These are phyloP conservation scores for Deroplatys truncata DNA, from an alignment of 2,888 invertebrate species.

Conservation along the genomic window DNA sequence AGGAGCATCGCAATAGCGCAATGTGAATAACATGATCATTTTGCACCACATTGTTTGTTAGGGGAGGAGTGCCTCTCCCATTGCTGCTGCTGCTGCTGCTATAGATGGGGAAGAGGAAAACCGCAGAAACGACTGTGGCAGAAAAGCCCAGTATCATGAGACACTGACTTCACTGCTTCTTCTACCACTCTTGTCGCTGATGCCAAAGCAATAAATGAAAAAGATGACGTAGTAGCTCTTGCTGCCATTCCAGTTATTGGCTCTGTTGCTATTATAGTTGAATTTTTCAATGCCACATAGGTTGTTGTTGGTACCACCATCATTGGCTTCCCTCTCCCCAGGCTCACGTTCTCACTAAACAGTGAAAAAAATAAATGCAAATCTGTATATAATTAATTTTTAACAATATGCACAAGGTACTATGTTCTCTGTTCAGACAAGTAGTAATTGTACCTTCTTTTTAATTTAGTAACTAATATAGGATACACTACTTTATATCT, in stretches of 20 bases:
- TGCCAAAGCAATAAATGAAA: neutral
- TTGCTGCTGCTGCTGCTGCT: neutral
- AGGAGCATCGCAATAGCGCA: neutral
- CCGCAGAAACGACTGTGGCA: neutral
- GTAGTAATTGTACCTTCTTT: too few relatives aligned
- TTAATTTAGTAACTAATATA: too few relatives aligned
- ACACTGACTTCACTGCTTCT: neutral
- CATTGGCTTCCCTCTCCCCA: slow-evolving; percentile 16
- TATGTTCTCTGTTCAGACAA: too few relatives aligned
- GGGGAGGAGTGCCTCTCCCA: neutral
- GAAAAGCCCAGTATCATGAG: neutral
- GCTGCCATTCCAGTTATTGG: neutral
- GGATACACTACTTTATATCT: too few relatives aligned
- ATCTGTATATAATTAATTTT: neutral
- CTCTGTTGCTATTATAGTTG: neutral
- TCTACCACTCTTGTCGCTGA: neutral
- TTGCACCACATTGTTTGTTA: neutral
- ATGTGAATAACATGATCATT: neutral
- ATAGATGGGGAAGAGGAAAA: neutral
- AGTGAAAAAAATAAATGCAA: neutral
- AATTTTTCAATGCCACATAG: neutral
- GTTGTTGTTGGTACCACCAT: neutral
- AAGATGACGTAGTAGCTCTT: neutral
- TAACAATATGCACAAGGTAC: too few relatives aligned
- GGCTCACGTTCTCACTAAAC: slow-evolving; percentile 18